Evolutionary conservation across 2,113 vertebrate species (phyloP).

Genomic region (Calypte anna): DNA sequence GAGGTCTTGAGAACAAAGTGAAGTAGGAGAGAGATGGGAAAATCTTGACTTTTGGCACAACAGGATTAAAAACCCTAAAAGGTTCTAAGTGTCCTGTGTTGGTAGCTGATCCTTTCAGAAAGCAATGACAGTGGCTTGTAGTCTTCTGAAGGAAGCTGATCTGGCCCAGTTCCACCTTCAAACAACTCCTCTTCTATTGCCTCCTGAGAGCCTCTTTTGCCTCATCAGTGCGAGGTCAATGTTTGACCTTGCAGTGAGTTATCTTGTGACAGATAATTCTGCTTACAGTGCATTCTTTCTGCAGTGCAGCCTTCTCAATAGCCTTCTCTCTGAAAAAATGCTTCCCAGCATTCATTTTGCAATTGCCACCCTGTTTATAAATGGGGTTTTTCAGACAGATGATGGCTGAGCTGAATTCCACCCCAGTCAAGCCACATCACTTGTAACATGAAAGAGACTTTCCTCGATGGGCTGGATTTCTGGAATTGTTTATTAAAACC

Average conservation of each 20-base stretch:
- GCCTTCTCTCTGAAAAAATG: slow-evolving; percentile 29
- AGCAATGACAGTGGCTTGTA: slow-evolving; percentile 13
- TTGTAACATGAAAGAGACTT: background rate
- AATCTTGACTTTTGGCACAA: background rate
- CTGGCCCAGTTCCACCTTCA: slow-evolving; percentile 36
- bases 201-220: slow-evolving; percentile 41
- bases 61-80: background rate
- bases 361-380: background rate
- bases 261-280: slow-evolving; percentile 50
- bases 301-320: slow-evolving; percentile 27
- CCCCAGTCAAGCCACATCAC: background rate
- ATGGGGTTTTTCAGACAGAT: slow-evolving; percentile 36
- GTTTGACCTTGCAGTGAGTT: slow-evolving; percentile 50
- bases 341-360: slow-evolving; percentile 31
- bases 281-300: slow-evolving; percentile 21
- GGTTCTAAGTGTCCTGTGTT: background rate
- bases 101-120: slow-evolving; percentile 18
- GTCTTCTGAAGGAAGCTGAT: slow-evolving; percentile 50
- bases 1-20: background rate
- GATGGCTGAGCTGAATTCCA: slow-evolving; percentile 27
- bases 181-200: slow-evolving; percentile 38
- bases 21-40: background rate
- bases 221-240: slow-evolving; percentile 21
- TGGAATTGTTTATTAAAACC: slow-evolving; percentile 27
- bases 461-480: background rate